Percentiles rank a stretch among this genome's conserved stretches.
Evolutionary conservation across 2,797 vertebrate species (phyloP).

Genomic region (Anguilla marmorata): DNA sequence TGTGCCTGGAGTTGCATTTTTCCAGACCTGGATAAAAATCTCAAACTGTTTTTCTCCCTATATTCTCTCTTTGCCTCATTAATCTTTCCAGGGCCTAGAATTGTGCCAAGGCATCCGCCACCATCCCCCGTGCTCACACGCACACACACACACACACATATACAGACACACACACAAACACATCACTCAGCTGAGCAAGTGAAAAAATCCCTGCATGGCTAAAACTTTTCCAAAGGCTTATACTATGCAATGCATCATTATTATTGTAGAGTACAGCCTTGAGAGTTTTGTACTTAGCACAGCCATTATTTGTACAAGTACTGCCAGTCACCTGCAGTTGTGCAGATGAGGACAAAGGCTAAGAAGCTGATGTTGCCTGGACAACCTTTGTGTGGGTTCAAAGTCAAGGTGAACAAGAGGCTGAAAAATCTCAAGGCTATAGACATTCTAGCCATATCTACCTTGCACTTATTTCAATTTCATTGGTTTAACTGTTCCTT

Average conservation of each 20-base stretch:
- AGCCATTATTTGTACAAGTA: background rate
- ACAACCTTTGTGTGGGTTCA: background rate
- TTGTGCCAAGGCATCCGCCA: background rate
- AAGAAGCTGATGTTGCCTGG: background rate
- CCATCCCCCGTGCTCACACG: background rate
- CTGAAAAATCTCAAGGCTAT: background rate
- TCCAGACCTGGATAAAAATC: background rate
- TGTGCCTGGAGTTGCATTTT: background rate
- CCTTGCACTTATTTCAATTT: background rate
- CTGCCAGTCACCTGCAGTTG: background rate
- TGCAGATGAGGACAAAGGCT: background rate
- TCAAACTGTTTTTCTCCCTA: background rate
- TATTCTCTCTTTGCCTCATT: background rate
- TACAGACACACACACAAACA: background rate
- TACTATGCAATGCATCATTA: background rate
- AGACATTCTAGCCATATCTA: background rate
- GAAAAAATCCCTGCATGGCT: background rate
- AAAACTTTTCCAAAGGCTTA: background rate
- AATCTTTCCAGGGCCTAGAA: background rate
- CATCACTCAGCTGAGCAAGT: background rate
- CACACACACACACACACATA: background rate
- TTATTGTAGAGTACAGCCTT: background rate
- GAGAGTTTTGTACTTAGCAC: background rate
- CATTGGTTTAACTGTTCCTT: constrained; percentile 1
- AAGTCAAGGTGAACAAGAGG: background rate